phyloP scores from a whole-genome alignment of 1,140 invertebrate species.

The Rhopalosiphum maidis region DNA sequence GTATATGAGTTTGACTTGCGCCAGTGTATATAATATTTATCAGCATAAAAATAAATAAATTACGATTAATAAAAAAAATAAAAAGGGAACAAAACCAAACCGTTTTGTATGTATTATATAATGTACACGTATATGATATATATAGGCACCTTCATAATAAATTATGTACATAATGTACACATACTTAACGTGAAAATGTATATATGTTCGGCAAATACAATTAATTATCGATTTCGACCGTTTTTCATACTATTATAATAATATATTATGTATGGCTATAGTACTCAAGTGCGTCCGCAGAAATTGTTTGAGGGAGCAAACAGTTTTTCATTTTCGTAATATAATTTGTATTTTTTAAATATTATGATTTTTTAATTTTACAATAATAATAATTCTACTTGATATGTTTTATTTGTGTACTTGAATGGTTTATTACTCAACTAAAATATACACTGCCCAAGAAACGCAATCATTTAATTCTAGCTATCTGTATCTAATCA shows the following conservation, averaged over 20 bases:
- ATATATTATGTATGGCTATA: background rate
- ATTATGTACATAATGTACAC: background rate
- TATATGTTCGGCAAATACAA: background rate
- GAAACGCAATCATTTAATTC: too few relatives aligned
- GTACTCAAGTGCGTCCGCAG: background rate
- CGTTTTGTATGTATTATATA: background rate
- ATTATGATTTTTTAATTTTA: too few relatives aligned
- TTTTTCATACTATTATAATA: background rate
- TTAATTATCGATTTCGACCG: background rate
- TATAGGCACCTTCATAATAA: background rate
- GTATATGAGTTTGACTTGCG: background rate
- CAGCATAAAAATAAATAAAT: conserved; percentile 15
- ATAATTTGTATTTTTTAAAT: background rate
- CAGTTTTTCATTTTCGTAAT: background rate
- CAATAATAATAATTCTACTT: too few relatives aligned
- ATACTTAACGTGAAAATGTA: background rate
- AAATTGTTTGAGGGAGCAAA: background rate
- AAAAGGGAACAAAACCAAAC: background rate
- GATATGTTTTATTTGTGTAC: too few relatives aligned
- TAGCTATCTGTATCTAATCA: too few relatives aligned
- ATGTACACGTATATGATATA: background rate
- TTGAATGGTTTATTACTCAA: too few relatives aligned
- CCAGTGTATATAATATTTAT: background rate
- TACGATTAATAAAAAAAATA: background rate
- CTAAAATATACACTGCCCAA: too few relatives aligned